Evolutionary conservation across 1,140 invertebrate species (phyloP), one percentile per base, ranked within the genome.

Genomic region (Sipha flava): DNA sequence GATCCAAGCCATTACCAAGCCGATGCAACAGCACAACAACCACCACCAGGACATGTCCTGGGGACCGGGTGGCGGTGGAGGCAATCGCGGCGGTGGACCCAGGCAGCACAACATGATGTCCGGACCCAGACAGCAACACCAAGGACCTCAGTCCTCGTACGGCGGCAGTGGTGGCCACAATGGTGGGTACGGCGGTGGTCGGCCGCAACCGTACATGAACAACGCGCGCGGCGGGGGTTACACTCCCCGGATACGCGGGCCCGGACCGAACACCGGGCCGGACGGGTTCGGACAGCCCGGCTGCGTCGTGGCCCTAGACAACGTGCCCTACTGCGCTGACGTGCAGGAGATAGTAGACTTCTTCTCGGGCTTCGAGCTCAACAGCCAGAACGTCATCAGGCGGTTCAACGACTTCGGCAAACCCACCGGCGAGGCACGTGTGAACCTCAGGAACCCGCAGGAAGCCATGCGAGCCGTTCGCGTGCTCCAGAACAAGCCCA

Each of bases 261-360:
- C 47, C n/a, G 73, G 64, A 0, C 49, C 43, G n/a, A 45, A 52
- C 43, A 21, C 37, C 6, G 45, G 47, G 3, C 64, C 88, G 21
- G 88, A 92, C 26, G 89, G 89, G 45, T 94, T 94, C 82, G 91
- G 90, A 3, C 90, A 90, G 52, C 92, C 91, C 2, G 93, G 94
- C 10, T 96, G 94, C 84, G 92, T 95, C 0, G 85, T 97, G 0
- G 89, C 90, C 0, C 86, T 95, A 82, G 90, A 93, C 83, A 97
- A 97, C 85, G 90, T 97, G 0, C 94, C 95, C 0, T 96, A 92
- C 85, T 90, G 92, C 79, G 94, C 95, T 0, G 89, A 90, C 7
- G 91, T 95, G 12, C 91, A 94, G 68, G 95, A 98, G 81, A 95
- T 98, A 75, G 87, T 97, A 54, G 88, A 90, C 1, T 96, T 96